Conservation (phyloP, 2,113 vertebrate species). For the Andinoacara biseriatus region DNA sequence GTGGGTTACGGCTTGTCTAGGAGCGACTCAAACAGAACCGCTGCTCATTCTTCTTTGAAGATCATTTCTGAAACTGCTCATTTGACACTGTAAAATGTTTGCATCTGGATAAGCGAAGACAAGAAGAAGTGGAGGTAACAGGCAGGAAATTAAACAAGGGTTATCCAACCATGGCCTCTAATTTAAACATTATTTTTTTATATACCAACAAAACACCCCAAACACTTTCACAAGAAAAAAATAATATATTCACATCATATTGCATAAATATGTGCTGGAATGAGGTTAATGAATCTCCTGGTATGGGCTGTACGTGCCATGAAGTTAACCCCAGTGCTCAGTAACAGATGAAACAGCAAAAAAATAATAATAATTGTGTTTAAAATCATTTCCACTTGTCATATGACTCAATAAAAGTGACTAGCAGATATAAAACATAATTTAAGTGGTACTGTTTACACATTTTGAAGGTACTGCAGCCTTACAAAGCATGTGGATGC, state of each 20-base stretch:
- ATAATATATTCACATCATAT: conserved; percentile 67
- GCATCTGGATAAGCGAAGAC: conserved; percentile 53
- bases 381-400: conserved; percentile 17
- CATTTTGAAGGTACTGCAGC: conserved; percentile 45
- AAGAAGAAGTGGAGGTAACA: conserved; percentile 60
- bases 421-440: conserved; percentile 5
- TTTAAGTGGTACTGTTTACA: conserved; percentile 35
- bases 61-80: conserved; percentile 43
- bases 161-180: conserved; percentile 46
- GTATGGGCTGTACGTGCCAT: conserved; percentile 26
- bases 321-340: conserved; percentile 46
- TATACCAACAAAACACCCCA: conserved; percentile 48
- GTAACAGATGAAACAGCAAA: conserved; percentile 23
- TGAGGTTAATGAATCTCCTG: conserved; percentile 60
- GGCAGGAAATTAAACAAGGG: conserved; percentile 37
- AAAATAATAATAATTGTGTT: neutral
- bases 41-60: conserved; percentile 25
- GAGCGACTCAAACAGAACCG: conserved; percentile 73
- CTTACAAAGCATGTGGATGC: conserved; percentile 46
- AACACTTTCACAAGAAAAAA: conserved; percentile 57
- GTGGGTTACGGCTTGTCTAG: conserved; percentile 33
- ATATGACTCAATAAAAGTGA: conserved; percentile 18
- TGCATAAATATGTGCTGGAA: conserved; percentile 75
- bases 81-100: conserved; percentile 50
- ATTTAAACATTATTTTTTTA: conserved; percentile 17